Evolutionary conservation across 2,113 vertebrate species (phyloP), one percentile per base, ranked within the genome.

Genomic region (Poeciliopsis turrubarensis): DNA sequence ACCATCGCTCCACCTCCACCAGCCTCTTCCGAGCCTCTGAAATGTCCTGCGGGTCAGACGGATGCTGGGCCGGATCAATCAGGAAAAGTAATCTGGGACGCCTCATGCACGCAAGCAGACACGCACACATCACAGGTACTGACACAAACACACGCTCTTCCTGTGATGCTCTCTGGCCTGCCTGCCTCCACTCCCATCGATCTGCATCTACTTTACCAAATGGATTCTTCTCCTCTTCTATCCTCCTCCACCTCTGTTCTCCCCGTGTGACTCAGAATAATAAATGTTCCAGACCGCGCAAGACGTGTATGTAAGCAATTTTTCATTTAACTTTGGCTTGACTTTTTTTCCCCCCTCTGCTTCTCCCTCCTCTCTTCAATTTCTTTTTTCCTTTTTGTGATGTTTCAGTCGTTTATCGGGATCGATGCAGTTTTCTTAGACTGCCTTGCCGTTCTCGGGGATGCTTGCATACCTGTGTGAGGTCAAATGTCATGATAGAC

Each of bases 151-250:
- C 73, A 80, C 76, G 70, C 68, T 44, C 62, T 75, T 82, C 69
- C 67, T 82, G 64, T 82, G 64, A 75, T 91, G 87, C 89, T 88
- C 90, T 87, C 86, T 84, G 83, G 84, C 86, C 90, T 81, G 89
- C 87, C 90, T 91, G 86, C 92, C 94, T 94, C 92, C 92, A 85
- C 80, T 82, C 83, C 87, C 88, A 95, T 94, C 91, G 93, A 95
- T 95, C 93, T 89, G 92, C 90, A 94, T 92, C 94, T 94, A 93
- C 93, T 94, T 94, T 93, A 91, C 92, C 86, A 93, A 94, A 94
- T 94, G 87, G 93, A 91, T 93, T 94, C 89, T 79, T 94, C 83
- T 87, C 86, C 73, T 88, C 86, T 87, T 87, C 88, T 84, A 80
- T 90, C 82, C 76, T 87, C 86, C 80, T 79, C 88, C 71, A 66